These are phyloP conservation scores for Aphodius sticticus DNA, from an alignment of 2,888 invertebrate genomes.

Conservation along the genomic window DNA sequence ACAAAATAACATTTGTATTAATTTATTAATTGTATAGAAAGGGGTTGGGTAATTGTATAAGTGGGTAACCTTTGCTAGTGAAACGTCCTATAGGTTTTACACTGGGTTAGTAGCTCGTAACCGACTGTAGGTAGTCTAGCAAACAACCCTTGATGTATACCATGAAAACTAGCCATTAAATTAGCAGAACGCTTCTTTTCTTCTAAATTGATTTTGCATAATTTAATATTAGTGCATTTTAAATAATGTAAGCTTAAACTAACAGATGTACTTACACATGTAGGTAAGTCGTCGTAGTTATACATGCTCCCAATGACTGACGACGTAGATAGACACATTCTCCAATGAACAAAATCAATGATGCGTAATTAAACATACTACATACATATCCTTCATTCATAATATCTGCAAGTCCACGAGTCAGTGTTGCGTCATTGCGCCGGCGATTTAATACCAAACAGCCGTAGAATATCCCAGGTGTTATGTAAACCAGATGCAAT, in stretches of 20 bases:
- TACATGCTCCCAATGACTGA: background rate
- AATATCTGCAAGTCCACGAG: background rate
- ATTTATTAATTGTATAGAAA: too few species aligned
- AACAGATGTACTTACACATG: background rate
- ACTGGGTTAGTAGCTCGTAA: too few species aligned
- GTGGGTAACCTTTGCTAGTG: too few species aligned
- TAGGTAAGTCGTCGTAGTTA: background rate
- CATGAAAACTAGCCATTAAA: too few species aligned
- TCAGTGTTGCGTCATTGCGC: background rate
- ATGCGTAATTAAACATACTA: background rate
- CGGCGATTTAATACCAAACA: background rate
- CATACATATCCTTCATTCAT: background rate
- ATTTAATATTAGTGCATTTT: background rate
- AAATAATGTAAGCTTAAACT: background rate
- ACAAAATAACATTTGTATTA: too few species aligned
- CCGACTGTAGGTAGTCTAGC: too few species aligned
- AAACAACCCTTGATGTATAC: too few species aligned
- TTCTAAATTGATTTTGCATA: background rate
- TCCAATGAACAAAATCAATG: background rate
- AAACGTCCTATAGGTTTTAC: too few species aligned
- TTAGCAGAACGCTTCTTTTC: background rate
- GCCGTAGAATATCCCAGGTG: constrained; percentile 7
- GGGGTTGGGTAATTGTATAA: too few species aligned
- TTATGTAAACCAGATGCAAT: constrained; percentile 17
- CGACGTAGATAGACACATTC: background rate